These are phyloP conservation scores for Cantharis flavilabris DNA, from an alignment of 2,888 invertebrate genomes.

Conservation along the genomic window DNA sequence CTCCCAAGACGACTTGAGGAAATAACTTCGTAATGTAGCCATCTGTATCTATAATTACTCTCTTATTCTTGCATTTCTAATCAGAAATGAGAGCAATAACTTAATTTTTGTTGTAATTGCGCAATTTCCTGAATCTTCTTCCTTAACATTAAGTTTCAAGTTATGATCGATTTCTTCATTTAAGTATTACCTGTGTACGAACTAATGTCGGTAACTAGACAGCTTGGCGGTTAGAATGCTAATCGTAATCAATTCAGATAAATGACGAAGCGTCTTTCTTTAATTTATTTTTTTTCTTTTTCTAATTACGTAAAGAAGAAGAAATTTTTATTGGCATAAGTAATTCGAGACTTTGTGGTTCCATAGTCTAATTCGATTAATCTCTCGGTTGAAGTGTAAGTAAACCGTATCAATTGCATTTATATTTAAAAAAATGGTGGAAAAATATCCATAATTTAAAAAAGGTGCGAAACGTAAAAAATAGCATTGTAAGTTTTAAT, in stretches of 20 bases:
- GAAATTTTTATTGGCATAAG: background rate
- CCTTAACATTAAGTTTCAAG: background rate
- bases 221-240: constrained; percentile 2
- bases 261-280: background rate
- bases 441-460: background rate
- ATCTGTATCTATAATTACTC: background rate
- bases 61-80: background rate
- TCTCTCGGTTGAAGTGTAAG: background rate
- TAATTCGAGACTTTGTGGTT: background rate
- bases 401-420: background rate
- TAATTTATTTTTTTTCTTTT: background rate
- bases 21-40: background rate
- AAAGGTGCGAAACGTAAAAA: background rate
- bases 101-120: background rate
- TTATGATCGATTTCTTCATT: background rate
- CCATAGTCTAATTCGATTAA: background rate
- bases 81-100: background rate
- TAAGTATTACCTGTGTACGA: background rate
- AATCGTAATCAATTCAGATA: background rate
- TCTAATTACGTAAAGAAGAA: background rate
- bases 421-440: background rate
- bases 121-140: background rate
- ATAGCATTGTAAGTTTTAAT: background rate
- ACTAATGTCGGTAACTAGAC: background rate
- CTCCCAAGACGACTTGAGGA: background rate